Evolutionary conservation across 1,140 invertebrate genomes (phyloP).

Genomic region (Watersipora subatra): DNA sequence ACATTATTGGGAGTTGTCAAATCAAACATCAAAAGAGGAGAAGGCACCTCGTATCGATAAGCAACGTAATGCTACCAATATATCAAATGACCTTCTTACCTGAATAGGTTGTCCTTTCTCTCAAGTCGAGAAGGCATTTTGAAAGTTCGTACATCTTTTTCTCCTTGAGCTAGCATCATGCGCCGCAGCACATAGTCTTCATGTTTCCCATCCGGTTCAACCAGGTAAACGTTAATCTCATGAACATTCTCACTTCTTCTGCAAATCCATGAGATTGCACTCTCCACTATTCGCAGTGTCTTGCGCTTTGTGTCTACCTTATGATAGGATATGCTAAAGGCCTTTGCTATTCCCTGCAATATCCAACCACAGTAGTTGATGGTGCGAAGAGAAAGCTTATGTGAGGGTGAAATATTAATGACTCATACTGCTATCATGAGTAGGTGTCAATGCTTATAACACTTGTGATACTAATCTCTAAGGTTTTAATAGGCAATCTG

Average conservation of each 20-base stretch:
- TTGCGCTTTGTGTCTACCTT: constrained; percentile 31
- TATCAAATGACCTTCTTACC: no score
- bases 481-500: no score
- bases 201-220: constrained; percentile 23
- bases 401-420: no score
- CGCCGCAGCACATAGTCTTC: constrained; percentile 30
- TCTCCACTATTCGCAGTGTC: constrained; percentile 31
- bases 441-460: no score
- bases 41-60: no score
- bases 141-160: constrained; percentile 18
- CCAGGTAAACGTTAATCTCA: constrained; percentile 33
- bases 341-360: constrained; percentile 31
- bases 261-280: constrained; percentile 36
- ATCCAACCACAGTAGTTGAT: no score
- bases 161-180: constrained; percentile 28
- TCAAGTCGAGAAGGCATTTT: constrained; percentile 27
- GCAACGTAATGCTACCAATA: no score
- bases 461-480: no score
- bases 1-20: no score
- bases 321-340: constrained; percentile 38
- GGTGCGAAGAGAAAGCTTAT: no score
- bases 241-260: constrained; percentile 26
- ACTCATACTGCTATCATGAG: no score
- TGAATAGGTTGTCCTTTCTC: constrained; percentile 38
- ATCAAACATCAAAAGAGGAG: no score